Conservation (phyloP, 2,888 invertebrate species). For the Lomographa bimaculata region DNA sequence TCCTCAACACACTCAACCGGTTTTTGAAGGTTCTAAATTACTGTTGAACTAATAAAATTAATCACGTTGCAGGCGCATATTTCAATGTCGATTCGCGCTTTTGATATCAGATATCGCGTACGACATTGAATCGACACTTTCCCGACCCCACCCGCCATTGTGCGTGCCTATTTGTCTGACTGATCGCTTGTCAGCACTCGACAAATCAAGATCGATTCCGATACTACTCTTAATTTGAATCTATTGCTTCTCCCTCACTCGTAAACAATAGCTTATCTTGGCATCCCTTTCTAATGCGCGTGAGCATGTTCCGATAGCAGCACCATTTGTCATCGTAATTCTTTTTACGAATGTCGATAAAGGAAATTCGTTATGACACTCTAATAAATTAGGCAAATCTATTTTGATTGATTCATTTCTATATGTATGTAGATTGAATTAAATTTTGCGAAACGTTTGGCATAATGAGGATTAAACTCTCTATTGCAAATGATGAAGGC, state of each 20-base stretch:
- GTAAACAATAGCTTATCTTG: constrained; percentile 18
- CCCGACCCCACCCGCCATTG: constrained; percentile 65
- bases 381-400: constrained; percentile 60
- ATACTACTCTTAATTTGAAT: constrained; percentile 71
- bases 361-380: constrained; percentile 65
- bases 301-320: constrained; percentile 49
- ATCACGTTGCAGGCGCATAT: constrained; percentile 41
- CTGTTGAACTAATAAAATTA: constrained; percentile 31
- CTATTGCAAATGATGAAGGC: too few species aligned
- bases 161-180: constrained; percentile 51
- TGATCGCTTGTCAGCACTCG: constrained; percentile 75
- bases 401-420: constrained; percentile 34
- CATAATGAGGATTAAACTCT: too few species aligned
- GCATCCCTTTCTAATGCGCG: constrained; percentile 41
- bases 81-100: constrained; percentile 68
- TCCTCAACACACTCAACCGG: constrained; percentile 19
- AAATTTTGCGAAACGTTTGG: not conserved
- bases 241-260: constrained; percentile 42
- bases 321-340: constrained; percentile 71
- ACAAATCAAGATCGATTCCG: constrained; percentile 77
- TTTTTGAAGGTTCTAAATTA: constrained; percentile 26
- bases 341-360: constrained; percentile 60
- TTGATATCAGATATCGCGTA: constrained; percentile 57
- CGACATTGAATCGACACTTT: constrained; percentile 55
- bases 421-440: constrained; percentile 16